These are phyloP conservation scores for Stylophora pistillata DNA, from an alignment of 64 coral and sea anemone species.

Conservation along the genomic window DNA sequence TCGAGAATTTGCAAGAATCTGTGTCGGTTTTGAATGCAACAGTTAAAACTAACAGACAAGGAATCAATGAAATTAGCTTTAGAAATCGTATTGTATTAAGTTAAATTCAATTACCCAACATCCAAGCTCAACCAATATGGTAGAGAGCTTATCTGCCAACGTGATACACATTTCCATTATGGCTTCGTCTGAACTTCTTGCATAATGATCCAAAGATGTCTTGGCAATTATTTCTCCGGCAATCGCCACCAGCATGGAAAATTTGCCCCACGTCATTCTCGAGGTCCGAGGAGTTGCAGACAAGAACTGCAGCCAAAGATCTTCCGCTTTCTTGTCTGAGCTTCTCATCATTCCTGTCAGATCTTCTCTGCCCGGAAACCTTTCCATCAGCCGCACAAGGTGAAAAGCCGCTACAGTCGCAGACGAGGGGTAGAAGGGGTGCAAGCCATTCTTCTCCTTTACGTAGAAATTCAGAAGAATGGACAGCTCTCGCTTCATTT, in stretches of 20 bases:
- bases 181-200: background rate
- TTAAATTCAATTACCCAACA: background rate
- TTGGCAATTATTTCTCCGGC: background rate
- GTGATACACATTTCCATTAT: background rate
- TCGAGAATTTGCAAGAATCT: too few species aligned
- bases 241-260: background rate
- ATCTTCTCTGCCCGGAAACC: background rate
- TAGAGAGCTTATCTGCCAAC: background rate
- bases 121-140: background rate
- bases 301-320: background rate
- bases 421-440: background rate
- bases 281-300: background rate
- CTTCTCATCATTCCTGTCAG: background rate
- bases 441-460: background rate
- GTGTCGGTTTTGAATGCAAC: too few species aligned
- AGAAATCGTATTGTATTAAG: background rate
- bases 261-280: background rate
- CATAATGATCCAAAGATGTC: background rate
- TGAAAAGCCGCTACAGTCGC: background rate
- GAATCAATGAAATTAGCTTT: background rate
- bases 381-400: background rate
- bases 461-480: conserved; percentile 2
- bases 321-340: background rate
- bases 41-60: too few species aligned
- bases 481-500: background rate